These are phyloP conservation scores for Lota lota DNA, from an alignment of 2,113 vertebrate genomes.

Conservation along the genomic window DNA sequence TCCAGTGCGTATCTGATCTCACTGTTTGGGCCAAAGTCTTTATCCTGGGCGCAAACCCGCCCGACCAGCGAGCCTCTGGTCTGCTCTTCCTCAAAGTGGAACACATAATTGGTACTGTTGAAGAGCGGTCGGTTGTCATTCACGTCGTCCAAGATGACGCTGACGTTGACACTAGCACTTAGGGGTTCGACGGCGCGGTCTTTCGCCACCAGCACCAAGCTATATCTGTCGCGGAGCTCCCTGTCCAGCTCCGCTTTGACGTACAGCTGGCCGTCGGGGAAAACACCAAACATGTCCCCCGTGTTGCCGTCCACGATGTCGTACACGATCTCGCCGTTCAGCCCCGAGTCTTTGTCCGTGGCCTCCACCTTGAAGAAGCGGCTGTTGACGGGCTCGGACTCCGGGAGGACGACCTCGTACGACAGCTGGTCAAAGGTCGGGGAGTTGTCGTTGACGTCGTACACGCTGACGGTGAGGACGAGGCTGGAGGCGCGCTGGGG, in stretches of 20 bases:
- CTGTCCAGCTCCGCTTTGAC: conserved; percentile 94
- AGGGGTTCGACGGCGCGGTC: conserved; percentile 91
- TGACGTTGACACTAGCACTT: conserved; percentile 88
- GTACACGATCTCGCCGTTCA: conserved; percentile 92
- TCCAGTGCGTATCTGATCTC: conserved; percentile 92
- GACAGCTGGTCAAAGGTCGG: conserved; percentile 96
- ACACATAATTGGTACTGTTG: conserved; percentile 95
- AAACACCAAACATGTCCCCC: conserved; percentile 91
- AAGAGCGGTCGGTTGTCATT: conserved; percentile 97
- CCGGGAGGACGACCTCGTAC: conserved; percentile 88
- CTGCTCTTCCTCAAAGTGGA: conserved; percentile 93
- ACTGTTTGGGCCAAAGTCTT: conserved; percentile 89
- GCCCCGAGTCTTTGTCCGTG: conserved; percentile 89
- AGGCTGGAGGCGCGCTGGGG: conserved; percentile 84
- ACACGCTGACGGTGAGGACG: conserved; percentile 87
- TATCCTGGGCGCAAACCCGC: conserved; percentile 86
- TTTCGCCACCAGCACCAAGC: conserved; percentile 83
- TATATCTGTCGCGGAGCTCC: conserved; percentile 88
- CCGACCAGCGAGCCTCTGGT: conserved; percentile 84
- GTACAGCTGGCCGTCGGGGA: conserved; percentile 95
- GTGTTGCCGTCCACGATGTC: conserved; percentile 86
- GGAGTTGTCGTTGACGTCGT: conserved; percentile 93
- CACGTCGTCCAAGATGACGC: conserved; percentile 88
- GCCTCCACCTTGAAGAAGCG: conserved; percentile 94
- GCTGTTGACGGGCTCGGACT: conserved; percentile 93